phyloP scores from a whole-genome alignment of 2,113 vertebrate genomes.

The Takifugu bimaculatus region DNA sequence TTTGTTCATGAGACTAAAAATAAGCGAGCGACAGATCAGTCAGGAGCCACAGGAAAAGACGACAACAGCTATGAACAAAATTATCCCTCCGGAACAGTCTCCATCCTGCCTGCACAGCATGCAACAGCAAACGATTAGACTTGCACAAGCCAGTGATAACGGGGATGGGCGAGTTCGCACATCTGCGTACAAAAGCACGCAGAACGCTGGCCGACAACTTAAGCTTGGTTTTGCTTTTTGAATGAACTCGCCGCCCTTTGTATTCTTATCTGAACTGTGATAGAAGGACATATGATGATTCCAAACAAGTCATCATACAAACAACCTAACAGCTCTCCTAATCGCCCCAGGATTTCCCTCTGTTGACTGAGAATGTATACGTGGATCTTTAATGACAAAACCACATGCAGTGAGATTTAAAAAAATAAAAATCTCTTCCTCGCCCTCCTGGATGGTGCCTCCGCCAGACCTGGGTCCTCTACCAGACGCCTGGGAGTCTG shows the following conservation, averaged over 20 bases:
- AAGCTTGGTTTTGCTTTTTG: neutral
- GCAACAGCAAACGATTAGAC: conserved; percentile 18
- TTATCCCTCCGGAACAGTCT: conserved; percentile 37
- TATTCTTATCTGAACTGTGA: conserved; percentile 1
- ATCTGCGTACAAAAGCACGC: neutral
- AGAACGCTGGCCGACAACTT: neutral
- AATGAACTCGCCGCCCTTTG: neutral
- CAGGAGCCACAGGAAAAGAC: conserved; percentile 34
- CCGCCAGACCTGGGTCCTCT: too few species aligned
- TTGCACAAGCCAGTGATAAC: conserved; percentile 17
- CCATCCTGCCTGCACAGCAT: conserved; percentile 23
- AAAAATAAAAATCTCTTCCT: too few species aligned
- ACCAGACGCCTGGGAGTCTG: too few species aligned
- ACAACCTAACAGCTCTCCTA: conserved; percentile 19
- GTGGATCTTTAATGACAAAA: neutral
- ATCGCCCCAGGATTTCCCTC: conserved; percentile 1
- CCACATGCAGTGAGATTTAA: too few species aligned
- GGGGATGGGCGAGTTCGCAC: neutral
- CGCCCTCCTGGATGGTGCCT: too few species aligned
- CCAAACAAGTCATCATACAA: conserved; percentile 14
- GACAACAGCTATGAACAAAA: conserved; percentile 35
- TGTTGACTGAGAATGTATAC: conserved; percentile 31
- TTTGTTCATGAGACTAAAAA: conserved; percentile 18
- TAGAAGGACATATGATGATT: neutral
- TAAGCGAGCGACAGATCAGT: conserved; percentile 35